Percentiles rank a stretch among this genome's conserved stretches.
phyloP scores from a whole-genome alignment of 1,140 invertebrate species.

The Papilio polytes region DNA sequence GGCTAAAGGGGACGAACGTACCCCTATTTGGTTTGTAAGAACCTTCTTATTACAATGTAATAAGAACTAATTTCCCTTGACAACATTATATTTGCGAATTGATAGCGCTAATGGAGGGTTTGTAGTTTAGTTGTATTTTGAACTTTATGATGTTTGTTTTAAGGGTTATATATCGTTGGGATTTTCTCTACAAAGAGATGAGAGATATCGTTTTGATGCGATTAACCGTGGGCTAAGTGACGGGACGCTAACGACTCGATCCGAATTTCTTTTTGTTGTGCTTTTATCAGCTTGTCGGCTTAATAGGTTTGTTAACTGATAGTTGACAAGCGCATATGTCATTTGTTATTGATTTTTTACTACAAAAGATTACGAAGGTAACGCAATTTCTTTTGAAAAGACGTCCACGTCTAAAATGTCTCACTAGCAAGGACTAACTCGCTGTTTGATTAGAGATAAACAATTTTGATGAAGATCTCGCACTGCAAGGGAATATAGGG shows the following conservation, averaged over 20 bases:
- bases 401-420: neutral
- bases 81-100: slow-evolving; percentile 62
- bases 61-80: slow-evolving; percentile 53
- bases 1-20: slow-evolving; percentile 57
- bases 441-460: no score
- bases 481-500: no score
- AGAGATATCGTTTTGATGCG: slow-evolving; percentile 70
- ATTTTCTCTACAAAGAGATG: slow-evolving; percentile 69
- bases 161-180: slow-evolving; percentile 40
- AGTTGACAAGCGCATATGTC: slow-evolving; percentile 42
- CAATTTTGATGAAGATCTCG: no score
- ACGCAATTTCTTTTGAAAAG: neutral
- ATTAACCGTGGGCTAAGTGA: slow-evolving; percentile 73
- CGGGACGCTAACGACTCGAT: slow-evolving; percentile 75
- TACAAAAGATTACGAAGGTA: slow-evolving; percentile 13
- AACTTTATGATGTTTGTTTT: slow-evolving; percentile 47
- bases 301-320: slow-evolving; percentile 52
- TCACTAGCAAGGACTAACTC: neutral
- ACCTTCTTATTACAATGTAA: slow-evolving; percentile 42
- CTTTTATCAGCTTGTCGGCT: slow-evolving; percentile 57
- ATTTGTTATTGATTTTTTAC: slow-evolving; percentile 35
- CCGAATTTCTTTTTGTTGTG: slow-evolving; percentile 57
- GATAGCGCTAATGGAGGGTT: slow-evolving; percentile 46
- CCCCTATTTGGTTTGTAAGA: slow-evolving; percentile 36
- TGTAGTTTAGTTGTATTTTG: slow-evolving; percentile 39